phyloP scores from a whole-genome alignment of 2,113 vertebrate species.

The Gambusia holbrooki region DNA sequence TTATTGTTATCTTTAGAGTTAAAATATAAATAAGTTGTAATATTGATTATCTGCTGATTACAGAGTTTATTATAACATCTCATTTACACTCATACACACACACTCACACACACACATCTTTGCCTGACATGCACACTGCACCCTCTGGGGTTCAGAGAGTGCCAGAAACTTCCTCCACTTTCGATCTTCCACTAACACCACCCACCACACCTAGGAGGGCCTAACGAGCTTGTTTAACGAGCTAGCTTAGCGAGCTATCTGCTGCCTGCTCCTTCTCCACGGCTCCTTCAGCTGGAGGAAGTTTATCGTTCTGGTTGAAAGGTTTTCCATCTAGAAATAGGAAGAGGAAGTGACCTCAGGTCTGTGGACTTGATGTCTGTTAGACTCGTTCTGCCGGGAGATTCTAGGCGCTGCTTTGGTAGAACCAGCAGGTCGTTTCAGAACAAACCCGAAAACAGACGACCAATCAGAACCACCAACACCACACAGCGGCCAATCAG shows the following conservation, averaged over 20 bases:
- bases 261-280: slow-evolving; percentile 13
- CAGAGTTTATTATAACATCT: too few relatives aligned
- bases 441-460: neutral
- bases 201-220: neutral
- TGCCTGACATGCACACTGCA: neutral
- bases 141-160: slow-evolving; percentile 20
- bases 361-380: too few relatives aligned
- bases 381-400: neutral
- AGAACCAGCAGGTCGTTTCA: neutral
- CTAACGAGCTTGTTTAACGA: slow-evolving; percentile 3
- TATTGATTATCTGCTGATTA: neutral
- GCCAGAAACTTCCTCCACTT: slow-evolving; percentile 29
- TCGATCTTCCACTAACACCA: slow-evolving; percentile 59
- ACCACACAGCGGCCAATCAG: too few relatives aligned
- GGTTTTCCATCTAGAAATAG: neutral
- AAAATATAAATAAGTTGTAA: slow-evolving; percentile 5
- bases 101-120: neutral
- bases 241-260: slow-evolving; percentile 14
- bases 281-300: slow-evolving; percentile 1
- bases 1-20: neutral
- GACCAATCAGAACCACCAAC: neutral
- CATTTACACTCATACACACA: neutral
- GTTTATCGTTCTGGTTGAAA: neutral
- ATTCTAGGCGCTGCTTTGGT: neutral
- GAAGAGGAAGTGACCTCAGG: neutral